Evolutionary conservation across 2,888 invertebrate genomes (phyloP).

Genomic region (Gortyna flavago): DNA sequence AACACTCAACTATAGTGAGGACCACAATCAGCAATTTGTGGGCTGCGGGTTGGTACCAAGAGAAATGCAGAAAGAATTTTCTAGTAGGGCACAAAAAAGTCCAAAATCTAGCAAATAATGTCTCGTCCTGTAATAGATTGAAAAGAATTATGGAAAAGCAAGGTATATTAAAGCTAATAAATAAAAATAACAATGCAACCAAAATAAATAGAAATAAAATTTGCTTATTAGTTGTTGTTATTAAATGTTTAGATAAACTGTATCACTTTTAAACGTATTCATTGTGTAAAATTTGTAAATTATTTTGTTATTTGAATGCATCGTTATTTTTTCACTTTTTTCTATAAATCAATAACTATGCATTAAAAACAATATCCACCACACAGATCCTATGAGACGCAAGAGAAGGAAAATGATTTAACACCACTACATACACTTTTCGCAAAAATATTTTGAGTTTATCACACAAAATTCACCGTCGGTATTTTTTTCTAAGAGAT

Average conservation of each 20-base stretch:
- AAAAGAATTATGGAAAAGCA: conserved; percentile 10
- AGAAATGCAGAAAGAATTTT: conserved; percentile 13
- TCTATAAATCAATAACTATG: conserved; percentile 70
- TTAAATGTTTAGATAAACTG: not conserved
- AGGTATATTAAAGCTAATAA: conserved; percentile 8
- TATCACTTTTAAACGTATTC: conserved; percentile 2
- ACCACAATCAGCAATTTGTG: not conserved
- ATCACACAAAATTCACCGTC: conserved; percentile 66
- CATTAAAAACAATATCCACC: conserved; percentile 67
- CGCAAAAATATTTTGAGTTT: conserved; percentile 57
- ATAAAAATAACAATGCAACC: conserved; percentile 13
- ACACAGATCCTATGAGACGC: conserved; percentile 34
- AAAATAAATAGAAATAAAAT: conserved; percentile 3
- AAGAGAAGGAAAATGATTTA: conserved; percentile 47
- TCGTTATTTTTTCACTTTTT: conserved; percentile 45
- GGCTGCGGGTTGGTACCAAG: not conserved
- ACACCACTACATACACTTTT: conserved; percentile 63
- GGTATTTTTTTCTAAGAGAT: conserved; percentile 54
- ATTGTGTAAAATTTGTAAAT: not conserved
- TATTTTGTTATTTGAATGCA: conserved; percentile 20
- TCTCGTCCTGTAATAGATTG: not conserved
- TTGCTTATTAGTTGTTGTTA: conserved; percentile 8
- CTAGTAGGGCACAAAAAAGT: not conserved
- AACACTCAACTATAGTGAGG: not conserved
- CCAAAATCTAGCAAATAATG: not conserved